A percentile compares a stretch with the other conserved stretches of the same genome.
Evolutionary conservation across 2,797 vertebrate species (phyloP).

Genomic region (Rallus crepitans): DNA sequence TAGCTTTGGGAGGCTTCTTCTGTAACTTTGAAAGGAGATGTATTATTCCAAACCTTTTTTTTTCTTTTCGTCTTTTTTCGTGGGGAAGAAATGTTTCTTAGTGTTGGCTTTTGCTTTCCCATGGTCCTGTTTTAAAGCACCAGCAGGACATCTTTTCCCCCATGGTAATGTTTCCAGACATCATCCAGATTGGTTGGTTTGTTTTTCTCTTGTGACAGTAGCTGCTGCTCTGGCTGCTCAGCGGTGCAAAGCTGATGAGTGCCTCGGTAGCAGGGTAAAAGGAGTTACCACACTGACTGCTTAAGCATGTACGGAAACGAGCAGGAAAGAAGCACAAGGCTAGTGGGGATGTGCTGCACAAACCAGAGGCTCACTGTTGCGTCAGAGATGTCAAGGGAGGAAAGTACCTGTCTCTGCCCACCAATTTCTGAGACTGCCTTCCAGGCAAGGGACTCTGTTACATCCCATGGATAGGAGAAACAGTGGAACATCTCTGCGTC

Average conservation of each 20-base stretch:
- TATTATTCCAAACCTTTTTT: not conserved
- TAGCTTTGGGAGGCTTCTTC: not conserved
- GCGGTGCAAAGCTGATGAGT: not conserved
- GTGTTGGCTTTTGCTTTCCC: not conserved
- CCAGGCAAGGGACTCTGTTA: not conserved
- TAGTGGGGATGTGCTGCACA: not conserved
- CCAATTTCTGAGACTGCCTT: not conserved
- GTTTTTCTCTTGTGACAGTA: not conserved
- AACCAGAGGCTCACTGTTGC: not conserved
- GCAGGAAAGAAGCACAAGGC: not conserved
- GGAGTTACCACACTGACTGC: not conserved
- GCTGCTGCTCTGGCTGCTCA: conserved; percentile 17
- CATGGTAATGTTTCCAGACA: not conserved
- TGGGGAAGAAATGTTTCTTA: not conserved
- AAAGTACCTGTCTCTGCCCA: not conserved
- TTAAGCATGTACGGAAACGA: not conserved
- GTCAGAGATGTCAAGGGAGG: not conserved
- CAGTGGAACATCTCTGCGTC: not conserved
- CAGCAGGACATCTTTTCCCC: conserved; percentile 9
- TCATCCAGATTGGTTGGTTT: conserved; percentile 12
- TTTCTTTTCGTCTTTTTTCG: no score
- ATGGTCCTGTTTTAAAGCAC: not conserved
- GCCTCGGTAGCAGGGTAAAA: not conserved
- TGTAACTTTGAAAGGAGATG: not conserved
- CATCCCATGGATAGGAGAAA: not conserved